Percentiles rank a stretch among this genome's conserved stretches.
These are phyloP conservation scores for Dryomyza anilis DNA, from an alignment of 2,888 invertebrate species.

Conservation along the genomic window DNA sequence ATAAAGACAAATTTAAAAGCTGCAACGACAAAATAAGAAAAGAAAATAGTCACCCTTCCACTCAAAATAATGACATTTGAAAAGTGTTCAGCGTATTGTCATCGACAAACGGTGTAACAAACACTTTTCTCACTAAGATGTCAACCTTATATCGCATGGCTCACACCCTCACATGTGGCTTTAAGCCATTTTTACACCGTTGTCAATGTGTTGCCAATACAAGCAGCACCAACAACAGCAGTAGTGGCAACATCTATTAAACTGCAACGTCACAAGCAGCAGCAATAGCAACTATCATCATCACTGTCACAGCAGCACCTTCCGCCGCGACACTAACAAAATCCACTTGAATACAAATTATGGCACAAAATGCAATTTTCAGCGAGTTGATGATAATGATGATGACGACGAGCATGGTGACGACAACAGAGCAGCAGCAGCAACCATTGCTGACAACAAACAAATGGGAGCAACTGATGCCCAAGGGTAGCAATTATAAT, in stretches of 20 bases:
- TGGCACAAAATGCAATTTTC: conserved; percentile 14
- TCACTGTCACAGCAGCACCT: neutral
- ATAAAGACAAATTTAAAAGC: too few species aligned
- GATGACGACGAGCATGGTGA: neutral
- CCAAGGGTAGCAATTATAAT: conserved; percentile 15
- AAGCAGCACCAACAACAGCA: neutral
- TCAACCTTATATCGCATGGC: too few species aligned
- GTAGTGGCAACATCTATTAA: neutral
- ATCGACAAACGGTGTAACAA: too few species aligned
- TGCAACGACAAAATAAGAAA: too few species aligned
- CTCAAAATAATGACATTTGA: too few species aligned
- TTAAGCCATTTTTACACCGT: conserved; percentile 9
- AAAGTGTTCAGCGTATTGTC: too few species aligned
- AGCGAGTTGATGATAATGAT: neutral
- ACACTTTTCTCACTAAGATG: too few species aligned
- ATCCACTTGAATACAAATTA: conserved; percentile 6
- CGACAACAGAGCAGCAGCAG: neutral
- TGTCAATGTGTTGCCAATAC: neutral
- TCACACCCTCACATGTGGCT: too few species aligned
- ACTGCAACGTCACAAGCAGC: neutral
- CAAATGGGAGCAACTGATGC: neutral
- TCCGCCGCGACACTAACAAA: neutral
- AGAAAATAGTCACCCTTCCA: too few species aligned
- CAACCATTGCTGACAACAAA: neutral
- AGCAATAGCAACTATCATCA: neutral